Conservation (phyloP, 2,113 vertebrate genomes). For the Plecotus auritus region DNA sequence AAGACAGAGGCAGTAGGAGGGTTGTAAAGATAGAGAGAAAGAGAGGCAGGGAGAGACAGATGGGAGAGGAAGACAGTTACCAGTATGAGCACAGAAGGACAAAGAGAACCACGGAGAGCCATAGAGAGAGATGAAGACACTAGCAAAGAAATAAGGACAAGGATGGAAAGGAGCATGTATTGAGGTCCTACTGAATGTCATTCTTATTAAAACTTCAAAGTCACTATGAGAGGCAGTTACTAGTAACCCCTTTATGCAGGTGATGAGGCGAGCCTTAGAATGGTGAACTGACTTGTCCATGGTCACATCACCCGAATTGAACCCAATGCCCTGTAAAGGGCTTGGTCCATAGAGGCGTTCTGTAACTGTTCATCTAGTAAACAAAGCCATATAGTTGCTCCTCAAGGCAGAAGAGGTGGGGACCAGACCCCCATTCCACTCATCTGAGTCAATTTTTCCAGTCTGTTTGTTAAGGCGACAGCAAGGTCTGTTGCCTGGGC, state of each 20-base stretch:
- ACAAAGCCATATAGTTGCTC: not conserved
- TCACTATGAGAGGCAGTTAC: not conserved
- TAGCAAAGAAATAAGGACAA: not conserved
- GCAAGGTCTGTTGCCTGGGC: conserved; percentile 59
- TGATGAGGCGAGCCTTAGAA: not conserved
- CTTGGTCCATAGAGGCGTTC: not conserved
- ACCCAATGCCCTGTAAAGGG: not conserved
- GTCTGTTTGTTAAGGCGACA: not conserved
- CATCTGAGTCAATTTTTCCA: conserved; percentile 32
- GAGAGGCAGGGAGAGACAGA: not conserved
- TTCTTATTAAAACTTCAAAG: not conserved
- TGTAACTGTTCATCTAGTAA: not conserved
- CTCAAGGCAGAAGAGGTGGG: not conserved
- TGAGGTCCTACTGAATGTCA: not conserved
- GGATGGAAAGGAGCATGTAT: not conserved
- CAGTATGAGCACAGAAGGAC: not conserved
- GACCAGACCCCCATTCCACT: not conserved
- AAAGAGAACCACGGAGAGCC: not conserved
- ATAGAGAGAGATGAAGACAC: not conserved
- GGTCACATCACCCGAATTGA: not conserved
- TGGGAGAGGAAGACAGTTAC: not conserved
- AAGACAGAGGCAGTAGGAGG: not conserved
- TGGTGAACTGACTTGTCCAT: not conserved
- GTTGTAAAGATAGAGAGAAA: not conserved
- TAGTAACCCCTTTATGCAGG: not conserved